Evolutionary conservation across 2,113 vertebrate genomes (phyloP), one percentile per base, ranked within the genome.

Genomic region (Protomyctophum bolini): DNA sequence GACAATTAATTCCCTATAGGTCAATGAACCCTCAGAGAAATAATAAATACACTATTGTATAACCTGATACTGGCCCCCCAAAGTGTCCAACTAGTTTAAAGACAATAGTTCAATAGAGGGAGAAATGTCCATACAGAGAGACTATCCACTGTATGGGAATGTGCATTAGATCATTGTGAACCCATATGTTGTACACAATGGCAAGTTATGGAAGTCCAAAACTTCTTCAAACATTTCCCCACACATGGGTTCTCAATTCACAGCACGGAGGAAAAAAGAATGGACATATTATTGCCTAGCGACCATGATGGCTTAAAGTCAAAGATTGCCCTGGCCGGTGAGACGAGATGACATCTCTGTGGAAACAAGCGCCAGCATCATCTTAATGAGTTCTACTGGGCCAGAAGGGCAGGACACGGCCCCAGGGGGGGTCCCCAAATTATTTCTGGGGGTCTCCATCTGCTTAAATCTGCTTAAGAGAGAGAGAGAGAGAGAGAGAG

Each of bases 291-390:
- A 85, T 76, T 79, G 46, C 45, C 73, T 83, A 79, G 84, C 75
- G 76, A 77, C 86, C 84, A 87, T 87, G 21, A 21, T 21, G 81
- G 83, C 85, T 21, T 92, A 93, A 94, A 80, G 67, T 83, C 83
- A 33, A 68, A 92, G 90, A 92, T 81, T 91, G 78, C 78, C 88
- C 88, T 83, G 86, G 79, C 90, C 74, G 85, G 72, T 86, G 90
- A 87, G 91, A 88, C 72, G 76, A 83, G 80, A 86, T 91, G 76
- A 81, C 88, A 92, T 82, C 91, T 92, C 91, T 89, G 82, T 83
- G 84, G 86, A 94, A 94, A 91, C 85, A 92, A 90, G 84, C 94
- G 93, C 21, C 90, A 94, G 91, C 91, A 91, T 96, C 94, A 95
- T 95, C 93, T 87, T 95, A 95, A 95, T 93, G 89, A 92, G 87